Conservation (phyloP, 2,113 vertebrate genomes). For the Solea solea region DNA sequence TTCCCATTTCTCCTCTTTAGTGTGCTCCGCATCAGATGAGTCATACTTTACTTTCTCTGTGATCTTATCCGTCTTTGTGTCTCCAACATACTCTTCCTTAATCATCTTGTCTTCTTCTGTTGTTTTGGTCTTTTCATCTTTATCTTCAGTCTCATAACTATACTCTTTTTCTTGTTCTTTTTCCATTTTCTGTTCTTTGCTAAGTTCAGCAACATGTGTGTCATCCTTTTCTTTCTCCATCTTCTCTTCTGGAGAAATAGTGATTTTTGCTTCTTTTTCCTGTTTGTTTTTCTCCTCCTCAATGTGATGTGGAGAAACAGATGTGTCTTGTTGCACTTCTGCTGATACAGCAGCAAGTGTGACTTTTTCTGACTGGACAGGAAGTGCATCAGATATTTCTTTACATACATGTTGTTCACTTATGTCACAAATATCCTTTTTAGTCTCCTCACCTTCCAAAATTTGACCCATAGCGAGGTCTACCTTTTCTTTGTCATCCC, state of each 20-base stretch:
- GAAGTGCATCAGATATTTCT: conserved; percentile 25
- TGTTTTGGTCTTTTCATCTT: conserved; percentile 52
- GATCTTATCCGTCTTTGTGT: conserved; percentile 30
- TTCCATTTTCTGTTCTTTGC: conserved; percentile 78
- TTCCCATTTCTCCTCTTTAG: conserved; percentile 75
- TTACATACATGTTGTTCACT: conserved; percentile 5
- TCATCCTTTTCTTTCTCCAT: conserved; percentile 75
- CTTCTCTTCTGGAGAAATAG: conserved; percentile 43
- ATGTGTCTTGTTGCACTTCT: conserved; percentile 18
- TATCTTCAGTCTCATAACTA: conserved; percentile 56
- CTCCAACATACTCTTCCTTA: conserved; percentile 24
- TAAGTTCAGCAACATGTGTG: conserved; percentile 69
- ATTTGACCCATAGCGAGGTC: conserved; percentile 2
- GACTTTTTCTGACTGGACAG: conserved; percentile 32
- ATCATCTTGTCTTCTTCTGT: conserved; percentile 20
- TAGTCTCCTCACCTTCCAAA: conserved; percentile 21
- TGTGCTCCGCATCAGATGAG: conserved; percentile 49
- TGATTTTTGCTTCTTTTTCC: conserved; percentile 14
- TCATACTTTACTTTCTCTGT: conserved; percentile 50
- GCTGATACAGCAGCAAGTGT: neutral
- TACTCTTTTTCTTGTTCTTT: conserved; percentile 75
- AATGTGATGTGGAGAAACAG: conserved; percentile 11
- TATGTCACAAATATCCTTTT: conserved; percentile 25
- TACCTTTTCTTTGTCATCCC: conserved; percentile 30
- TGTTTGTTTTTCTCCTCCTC: conserved; percentile 37